Evolutionary conservation across 1,140 invertebrate genomes (phyloP), one percentile per base, ranked within the genome.

Genomic region (Cyrtorhinus lividipennis): DNA sequence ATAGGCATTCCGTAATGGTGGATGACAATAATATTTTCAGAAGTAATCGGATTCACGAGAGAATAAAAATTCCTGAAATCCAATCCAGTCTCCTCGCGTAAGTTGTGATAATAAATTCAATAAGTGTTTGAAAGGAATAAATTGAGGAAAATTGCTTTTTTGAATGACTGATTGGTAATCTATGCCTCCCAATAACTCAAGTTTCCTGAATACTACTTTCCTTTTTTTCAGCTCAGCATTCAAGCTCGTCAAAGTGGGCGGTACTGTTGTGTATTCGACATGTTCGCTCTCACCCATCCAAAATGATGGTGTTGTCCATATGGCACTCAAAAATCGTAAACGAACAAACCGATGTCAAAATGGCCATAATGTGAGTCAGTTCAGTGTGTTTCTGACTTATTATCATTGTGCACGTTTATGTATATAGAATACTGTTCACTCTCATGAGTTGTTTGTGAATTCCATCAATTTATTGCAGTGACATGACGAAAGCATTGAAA

Each of bases 261-360:
- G 94, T 10, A 84, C 83, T 22, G 83, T 96, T 3, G 92, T 99
- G 2, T 99, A 99, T 75, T 92, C 91, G 3, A 98, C 95, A 1
- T 98, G 94, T 72, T 84, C 90, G 0, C 77, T 98, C 24, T 95
- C 92, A 66, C 93, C 95, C 1, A 81, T 93, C 60, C 95, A 99
- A 77, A 99, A 99, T 76, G 95, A 98, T 75, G 91, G 91, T 2
- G 92, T 96, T 0, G 85, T 98, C 0, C 86, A 94, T 70, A 84
- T 90, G 76, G 85, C 90, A 1, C 71, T 94, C 15, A 85, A 85
- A 70, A 79, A n/a, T 77, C 65, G 80, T 83, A 24, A 88, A 83
- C 74, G 80, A 84, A 67, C 81, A 86, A 65, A 80, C 80, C n/a
- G n/a, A n/a, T n/a, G n/a, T n/a, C n/a, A n/a, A n/a, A n/a, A n/a